phyloP scores from a whole-genome alignment of 2,888 invertebrate species.

The Callimorpha dominula region DNA sequence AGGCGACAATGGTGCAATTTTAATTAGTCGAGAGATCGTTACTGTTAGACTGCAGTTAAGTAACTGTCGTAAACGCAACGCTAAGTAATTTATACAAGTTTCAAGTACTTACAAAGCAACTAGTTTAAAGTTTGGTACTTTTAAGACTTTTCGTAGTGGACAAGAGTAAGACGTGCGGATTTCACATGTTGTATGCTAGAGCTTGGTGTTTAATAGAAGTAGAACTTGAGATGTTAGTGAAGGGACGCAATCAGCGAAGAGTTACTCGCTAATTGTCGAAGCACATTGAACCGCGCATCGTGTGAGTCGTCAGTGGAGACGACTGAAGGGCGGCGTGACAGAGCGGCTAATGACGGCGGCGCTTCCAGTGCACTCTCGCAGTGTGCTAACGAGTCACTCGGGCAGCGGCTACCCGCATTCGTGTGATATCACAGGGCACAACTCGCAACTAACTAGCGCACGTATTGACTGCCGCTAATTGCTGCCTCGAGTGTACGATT shows the following conservation, averaged over 20 bases:
- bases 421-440: conserved; percentile 18
- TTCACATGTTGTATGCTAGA: background rate
- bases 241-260: conserved; percentile 1
- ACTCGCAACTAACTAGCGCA: conserved; percentile 36
- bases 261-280: background rate
- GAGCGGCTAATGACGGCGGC: conserved; percentile 10
- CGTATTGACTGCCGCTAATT: conserved; percentile 53
- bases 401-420: background rate
- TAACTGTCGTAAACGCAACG: background rate
- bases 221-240: background rate
- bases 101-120: background rate
- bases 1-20: background rate
- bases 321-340: background rate
- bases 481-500: conserved; percentile 32
- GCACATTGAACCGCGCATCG: background rate
- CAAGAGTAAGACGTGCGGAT: background rate
- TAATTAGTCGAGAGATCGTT: background rate
- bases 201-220: background rate
- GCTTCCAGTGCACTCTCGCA: background rate
- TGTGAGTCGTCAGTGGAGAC: background rate
- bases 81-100: background rate
- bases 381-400: conserved; percentile 6
- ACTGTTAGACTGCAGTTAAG: background rate
- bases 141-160: background rate
- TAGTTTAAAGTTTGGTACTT: background rate